phyloP scores from a whole-genome alignment of 35 echinoderm and acorn worm species.

The Patiria miniata region DNA sequence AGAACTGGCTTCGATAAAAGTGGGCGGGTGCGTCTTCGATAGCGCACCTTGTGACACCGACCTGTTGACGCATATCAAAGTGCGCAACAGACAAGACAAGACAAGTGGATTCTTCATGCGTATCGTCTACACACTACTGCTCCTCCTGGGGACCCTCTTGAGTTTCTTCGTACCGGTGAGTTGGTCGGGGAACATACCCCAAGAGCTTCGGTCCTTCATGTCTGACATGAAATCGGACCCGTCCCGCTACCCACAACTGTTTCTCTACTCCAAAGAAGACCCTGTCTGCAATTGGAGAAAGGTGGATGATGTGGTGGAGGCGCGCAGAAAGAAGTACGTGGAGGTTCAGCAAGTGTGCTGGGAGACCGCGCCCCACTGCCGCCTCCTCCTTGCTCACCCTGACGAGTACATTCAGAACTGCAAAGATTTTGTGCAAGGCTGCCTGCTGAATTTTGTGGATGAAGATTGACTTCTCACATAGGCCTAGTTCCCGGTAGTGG shows the following conservation, averaged over 20 bases:
- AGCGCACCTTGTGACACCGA: slow-evolving; percentile 59
- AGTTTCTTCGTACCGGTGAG: slow-evolving; percentile 30
- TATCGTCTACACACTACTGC: slow-evolving; percentile 21
- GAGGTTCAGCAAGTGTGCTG: slow-evolving; percentile 75
- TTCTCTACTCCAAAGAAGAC: slow-evolving; percentile 86
- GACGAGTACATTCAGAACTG: slow-evolving; percentile 74
- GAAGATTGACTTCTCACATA: neutral
- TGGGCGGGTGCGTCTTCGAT: slow-evolving; percentile 77
- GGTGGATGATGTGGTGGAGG: slow-evolving; percentile 66
- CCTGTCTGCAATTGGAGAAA: slow-evolving; percentile 40
- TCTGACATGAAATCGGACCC: slow-evolving; percentile 41
- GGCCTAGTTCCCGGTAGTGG: no score
- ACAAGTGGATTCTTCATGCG: slow-evolving; percentile 31
- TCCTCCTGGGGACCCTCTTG: slow-evolving; percentile 20
- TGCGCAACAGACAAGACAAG: slow-evolving; percentile 24
- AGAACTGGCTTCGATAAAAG: slow-evolving; percentile 45
- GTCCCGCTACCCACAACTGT: slow-evolving; percentile 64
- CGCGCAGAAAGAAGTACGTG: slow-evolving; percentile 39
- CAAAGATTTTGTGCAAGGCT: slow-evolving; percentile 65
- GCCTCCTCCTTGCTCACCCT: slow-evolving; percentile 58
- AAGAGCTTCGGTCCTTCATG: slow-evolving; percentile 5
- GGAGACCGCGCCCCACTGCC: slow-evolving; percentile 74
- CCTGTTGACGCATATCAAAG: slow-evolving; percentile 35
- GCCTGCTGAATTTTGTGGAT: slow-evolving; percentile 2
- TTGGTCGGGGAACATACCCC: neutral